phyloP scores from a whole-genome alignment of 2,888 invertebrate species.

The Brenthis daphne region DNA sequence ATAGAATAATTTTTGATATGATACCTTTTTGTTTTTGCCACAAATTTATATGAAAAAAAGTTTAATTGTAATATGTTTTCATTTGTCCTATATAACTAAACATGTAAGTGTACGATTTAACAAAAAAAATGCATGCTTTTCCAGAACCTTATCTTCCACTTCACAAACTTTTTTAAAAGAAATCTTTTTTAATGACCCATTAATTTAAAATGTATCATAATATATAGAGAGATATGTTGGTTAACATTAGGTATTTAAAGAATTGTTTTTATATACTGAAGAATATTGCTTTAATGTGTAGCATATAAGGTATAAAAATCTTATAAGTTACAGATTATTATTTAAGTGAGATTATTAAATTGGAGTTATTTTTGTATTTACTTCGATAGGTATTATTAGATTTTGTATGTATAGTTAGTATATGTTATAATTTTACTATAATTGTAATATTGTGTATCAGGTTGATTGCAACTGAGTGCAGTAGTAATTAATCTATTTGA shows the following conservation, averaged over 20 bases:
- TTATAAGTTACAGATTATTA: conserved; percentile 59
- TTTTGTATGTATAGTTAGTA: conserved; percentile 41
- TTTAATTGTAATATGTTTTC: not conserved
- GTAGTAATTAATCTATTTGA: conserved; percentile 44
- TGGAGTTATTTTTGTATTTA: conserved; percentile 74
- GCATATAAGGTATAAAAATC: conserved; percentile 46
- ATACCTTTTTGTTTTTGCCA: not conserved
- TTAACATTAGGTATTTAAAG: conserved; percentile 27
- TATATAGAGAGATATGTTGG: conserved; percentile 20
- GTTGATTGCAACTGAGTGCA: conserved; percentile 40
- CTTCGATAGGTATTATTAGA: conserved; percentile 45
- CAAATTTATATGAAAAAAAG: not conserved
- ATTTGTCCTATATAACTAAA: not conserved
- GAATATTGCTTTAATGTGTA: conserved; percentile 40
- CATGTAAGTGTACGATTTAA: not conserved
- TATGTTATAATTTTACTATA: conserved; percentile 31
- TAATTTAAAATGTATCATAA: conserved; percentile 9
- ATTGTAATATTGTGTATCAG: conserved; percentile 34
- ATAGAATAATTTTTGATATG: not conserved
- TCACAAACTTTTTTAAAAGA: not conserved
- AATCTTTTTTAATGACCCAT: not conserved
- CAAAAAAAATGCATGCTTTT: conserved; percentile 3
- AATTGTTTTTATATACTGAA: conserved; percentile 33
- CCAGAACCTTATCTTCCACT: not conserved
- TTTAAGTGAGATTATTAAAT: conserved; percentile 72